Base-by-base conservation (phyloP, 2,888 invertebrate genomes). In the Macroteleia sp. region DNA sequence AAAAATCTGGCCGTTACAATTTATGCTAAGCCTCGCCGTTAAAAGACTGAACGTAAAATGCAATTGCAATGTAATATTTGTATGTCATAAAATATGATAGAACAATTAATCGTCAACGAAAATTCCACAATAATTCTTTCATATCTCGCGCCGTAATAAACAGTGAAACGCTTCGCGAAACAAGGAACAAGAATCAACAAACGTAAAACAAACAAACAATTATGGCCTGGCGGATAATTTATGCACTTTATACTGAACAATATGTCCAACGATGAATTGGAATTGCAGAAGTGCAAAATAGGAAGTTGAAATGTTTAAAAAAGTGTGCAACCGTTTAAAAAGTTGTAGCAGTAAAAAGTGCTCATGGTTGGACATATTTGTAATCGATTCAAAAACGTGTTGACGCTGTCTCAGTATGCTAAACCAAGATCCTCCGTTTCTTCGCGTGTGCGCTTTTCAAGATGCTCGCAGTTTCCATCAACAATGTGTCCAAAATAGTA, bases 361-460 rank as follows among this genome's bases (percentile, higher is more conserved):
- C 25, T 34, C 25, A 19, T 10, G 3, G 17, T 19, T 36, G 19
- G 25, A 17, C 19, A 3, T 39, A 59, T 8, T 22, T 41, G 16
- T 19, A 28, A 17, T 16, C n/a, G n/a, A n/a, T n/a, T 16, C 0
- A 28, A 25, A n/a, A 19, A 42, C 9, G 22, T 44, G 6, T 56
- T 8, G 42, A 44, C 9, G 20, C 14, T 20, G 30, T 14, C n/a
- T 44, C 16, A n/a, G 30, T 10, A 8, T 42, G 34, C 80, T 83
- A 86, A 20, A 77, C 77, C 64, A 84, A 77, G 54, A 89, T 79
- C 80, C 83, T 85, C 2, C 87, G 85, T 61, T 91, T 91, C 52
- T 90, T 91, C 25, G 86, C 85, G 19, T 88, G 87, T 1, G 86
- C 90, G 19, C 85, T 82, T 76, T 91, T 90, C n/a, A 90, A 85